These are phyloP conservation scores for Ctenopoma kingsleyae DNA, from an alignment of 2,797 vertebrate genomes.

Conservation along the genomic window DNA sequence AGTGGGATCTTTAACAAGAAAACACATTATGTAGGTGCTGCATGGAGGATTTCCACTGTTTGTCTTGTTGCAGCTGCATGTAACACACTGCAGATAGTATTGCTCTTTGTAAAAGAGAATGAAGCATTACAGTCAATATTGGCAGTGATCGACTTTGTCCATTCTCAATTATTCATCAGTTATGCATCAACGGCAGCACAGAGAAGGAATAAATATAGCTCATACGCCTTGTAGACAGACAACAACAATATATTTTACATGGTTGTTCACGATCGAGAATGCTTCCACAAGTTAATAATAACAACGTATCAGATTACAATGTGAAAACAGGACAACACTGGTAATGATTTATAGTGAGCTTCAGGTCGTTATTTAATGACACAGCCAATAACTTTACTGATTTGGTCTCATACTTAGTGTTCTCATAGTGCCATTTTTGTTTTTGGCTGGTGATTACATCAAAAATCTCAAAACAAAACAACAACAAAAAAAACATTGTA, in stretches of 20 bases:
- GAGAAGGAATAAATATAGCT: conserved; percentile 18
- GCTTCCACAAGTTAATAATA: no score
- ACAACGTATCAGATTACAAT: background rate
- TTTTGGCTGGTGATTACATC: no score
- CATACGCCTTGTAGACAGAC: conserved; percentile 8
- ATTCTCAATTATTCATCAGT: conserved; percentile 63
- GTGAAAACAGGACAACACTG: background rate
- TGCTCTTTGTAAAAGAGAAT: conserved; percentile 32
- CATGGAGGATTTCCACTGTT: conserved; percentile 10
- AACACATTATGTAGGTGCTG: conserved; percentile 50
- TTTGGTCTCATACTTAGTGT: no score
- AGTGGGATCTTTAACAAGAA: conserved; percentile 49
- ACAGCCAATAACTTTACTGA: no score
- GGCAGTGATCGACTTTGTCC: conserved; percentile 55
- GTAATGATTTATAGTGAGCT: background rate
- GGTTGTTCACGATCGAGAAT: background rate
- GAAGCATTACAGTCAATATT: conserved; percentile 53
- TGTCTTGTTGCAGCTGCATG: conserved; percentile 12
- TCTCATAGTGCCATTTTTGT: no score
- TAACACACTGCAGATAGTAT: conserved; percentile 24
- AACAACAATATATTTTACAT: conserved; percentile 12
- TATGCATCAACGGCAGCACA: conserved; percentile 35
- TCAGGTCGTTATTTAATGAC: background rate
- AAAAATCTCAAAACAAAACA: background rate
- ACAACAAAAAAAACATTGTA: no score